Conservation (phyloP, 2,888 invertebrate species). For the Emmelina monodactyla region DNA sequence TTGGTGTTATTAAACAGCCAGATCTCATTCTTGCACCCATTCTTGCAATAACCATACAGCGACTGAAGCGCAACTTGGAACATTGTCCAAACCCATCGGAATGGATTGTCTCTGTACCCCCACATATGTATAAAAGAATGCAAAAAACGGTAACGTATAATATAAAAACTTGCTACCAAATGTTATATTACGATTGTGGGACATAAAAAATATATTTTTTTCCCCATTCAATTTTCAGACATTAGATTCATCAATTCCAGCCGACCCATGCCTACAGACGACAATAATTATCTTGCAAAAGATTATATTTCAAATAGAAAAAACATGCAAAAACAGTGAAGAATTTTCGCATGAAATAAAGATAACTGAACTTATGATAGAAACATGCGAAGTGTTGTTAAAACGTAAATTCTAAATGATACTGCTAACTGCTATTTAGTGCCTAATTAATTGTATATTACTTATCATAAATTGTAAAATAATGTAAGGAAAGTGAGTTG, state of each 20-base stretch:
- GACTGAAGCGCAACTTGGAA: slow-evolving; percentile 74
- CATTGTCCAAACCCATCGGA: slow-evolving; percentile 67
- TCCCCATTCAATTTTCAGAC: slow-evolving; percentile 30
- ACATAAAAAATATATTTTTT: no score
- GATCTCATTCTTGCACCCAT: slow-evolving; percentile 74
- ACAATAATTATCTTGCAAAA: slow-evolving; percentile 38
- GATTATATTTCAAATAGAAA: slow-evolving; percentile 31
- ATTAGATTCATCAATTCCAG: slow-evolving; percentile 46
- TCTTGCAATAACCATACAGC: slow-evolving; percentile 81
- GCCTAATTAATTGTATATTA: no score
- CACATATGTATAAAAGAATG: slow-evolving; percentile 78
- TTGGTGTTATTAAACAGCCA: slow-evolving; percentile 73
- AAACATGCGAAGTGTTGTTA: slow-evolving; percentile 39
- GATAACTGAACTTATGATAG: slow-evolving; percentile 37
- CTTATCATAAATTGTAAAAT: no score
- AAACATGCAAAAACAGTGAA: slow-evolving; percentile 21
- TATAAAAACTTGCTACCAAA: background rate
- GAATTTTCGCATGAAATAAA: slow-evolving; percentile 31
- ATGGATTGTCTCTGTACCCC: slow-evolving; percentile 78
- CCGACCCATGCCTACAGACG: slow-evolving; percentile 36
- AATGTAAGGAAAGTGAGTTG: no score
- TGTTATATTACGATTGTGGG: background rate
- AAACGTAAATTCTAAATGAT: background rate
- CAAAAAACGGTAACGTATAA: slow-evolving; percentile 67
- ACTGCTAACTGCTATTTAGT: no score